These are phyloP conservation scores for Yponomeuta evonymella DNA, from an alignment of 2,888 invertebrate species.

Conservation along the genomic window DNA sequence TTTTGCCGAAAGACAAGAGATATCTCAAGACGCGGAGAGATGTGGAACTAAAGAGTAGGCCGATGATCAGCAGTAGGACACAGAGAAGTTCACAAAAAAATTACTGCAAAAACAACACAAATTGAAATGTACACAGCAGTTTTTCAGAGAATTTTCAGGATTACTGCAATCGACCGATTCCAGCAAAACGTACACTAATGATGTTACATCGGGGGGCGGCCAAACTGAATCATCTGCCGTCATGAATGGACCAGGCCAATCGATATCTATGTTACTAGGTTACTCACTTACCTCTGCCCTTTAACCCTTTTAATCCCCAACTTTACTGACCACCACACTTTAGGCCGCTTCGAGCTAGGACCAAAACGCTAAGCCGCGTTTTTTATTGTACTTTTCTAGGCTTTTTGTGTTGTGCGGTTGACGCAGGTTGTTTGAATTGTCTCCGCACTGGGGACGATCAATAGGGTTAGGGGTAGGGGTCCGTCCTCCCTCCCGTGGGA, in stretches of 20 bases:
- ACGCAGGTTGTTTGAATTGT: conserved; percentile 50
- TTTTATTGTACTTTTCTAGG: conserved; percentile 43
- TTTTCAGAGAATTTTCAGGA: no score
- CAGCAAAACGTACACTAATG: conserved; percentile 25
- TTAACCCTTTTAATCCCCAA: conserved; percentile 18
- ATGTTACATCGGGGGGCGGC: conserved; percentile 5
- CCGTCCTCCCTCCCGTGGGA: conserved; percentile 25
- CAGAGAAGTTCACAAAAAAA: no score
- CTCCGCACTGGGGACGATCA: conserved; percentile 49
- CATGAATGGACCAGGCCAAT: conserved; percentile 35
- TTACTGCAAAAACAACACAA: no score
- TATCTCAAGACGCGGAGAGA: no score
- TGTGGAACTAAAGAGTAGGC: no score
- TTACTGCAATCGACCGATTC: no score
- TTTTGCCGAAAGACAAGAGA: no score
- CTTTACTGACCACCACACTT: conserved; percentile 16
- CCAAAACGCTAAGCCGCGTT: conserved; percentile 7
- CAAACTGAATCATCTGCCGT: conserved; percentile 39
- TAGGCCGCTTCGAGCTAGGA: conserved; percentile 9
- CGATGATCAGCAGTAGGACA: no score
- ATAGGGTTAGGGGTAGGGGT: conserved; percentile 40
- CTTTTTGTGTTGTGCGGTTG: conserved; percentile 31
- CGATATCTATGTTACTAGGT: conserved; percentile 38
- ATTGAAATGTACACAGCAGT: no score
- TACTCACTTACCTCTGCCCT: conserved; percentile 41